phyloP scores from a whole-genome alignment of 2,113 vertebrate species.

The Vombatus ursinus region DNA sequence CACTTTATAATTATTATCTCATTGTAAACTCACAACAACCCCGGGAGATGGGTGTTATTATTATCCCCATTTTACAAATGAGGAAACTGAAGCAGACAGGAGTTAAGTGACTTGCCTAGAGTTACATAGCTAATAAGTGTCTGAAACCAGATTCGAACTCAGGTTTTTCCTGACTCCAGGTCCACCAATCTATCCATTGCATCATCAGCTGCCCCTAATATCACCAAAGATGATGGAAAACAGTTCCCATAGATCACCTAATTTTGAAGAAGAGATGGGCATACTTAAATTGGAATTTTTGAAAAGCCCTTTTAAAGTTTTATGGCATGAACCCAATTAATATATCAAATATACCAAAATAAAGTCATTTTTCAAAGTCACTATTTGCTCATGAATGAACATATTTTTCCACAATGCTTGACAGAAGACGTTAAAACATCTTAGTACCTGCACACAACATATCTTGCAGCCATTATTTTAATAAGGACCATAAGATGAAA shows the following conservation, averaged over 20 bases:
- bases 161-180: background rate
- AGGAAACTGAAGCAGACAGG: too few species aligned
- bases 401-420: background rate
- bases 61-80: background rate
- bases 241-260: background rate
- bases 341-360: background rate
- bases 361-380: background rate
- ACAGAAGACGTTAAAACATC: background rate
- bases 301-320: background rate
- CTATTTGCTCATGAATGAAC: background rate
- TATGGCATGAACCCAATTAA: background rate
- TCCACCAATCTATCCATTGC: background rate
- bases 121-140: background rate
- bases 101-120: background rate
- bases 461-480: background rate
- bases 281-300: background rate
- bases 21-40: background rate
- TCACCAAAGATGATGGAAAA: background rate
- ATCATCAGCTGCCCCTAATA: background rate
- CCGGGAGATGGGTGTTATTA: background rate
- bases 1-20: background rate
- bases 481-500: background rate
- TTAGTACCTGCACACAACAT: background rate
- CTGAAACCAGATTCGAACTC: background rate
- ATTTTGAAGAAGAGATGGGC: background rate